Conservation (phyloP, 2,113 vertebrate genomes). For the Leucoraja erinaceus region DNA sequence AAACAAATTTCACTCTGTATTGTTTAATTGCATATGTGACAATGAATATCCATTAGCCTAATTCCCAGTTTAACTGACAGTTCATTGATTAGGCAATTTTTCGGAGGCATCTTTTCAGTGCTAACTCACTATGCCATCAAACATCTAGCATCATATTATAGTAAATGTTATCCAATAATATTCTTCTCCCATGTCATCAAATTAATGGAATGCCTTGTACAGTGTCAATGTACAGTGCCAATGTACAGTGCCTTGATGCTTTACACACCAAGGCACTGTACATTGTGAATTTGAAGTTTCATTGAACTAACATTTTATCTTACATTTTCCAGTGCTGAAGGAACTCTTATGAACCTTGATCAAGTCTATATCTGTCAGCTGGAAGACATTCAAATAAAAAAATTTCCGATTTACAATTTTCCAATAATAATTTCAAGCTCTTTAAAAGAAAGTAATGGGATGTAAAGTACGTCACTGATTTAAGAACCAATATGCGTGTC, state of each 20-base stretch:
- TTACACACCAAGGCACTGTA: neutral
- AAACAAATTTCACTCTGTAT: too few species aligned
- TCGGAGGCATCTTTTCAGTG: neutral
- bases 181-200: neutral
- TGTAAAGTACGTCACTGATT: neutral
- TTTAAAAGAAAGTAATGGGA: neutral
- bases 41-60: too few species aligned
- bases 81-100: neutral
- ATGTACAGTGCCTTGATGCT: too few species aligned
- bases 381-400: conserved; percentile 17
- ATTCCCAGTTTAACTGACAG: neutral
- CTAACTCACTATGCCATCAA: conserved; percentile 2
- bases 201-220: conserved; percentile 7
- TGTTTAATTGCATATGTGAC: too few species aligned
- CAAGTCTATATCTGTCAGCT: neutral
- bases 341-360: neutral
- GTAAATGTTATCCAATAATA: conserved; percentile 20
- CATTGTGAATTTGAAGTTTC: too few species aligned
- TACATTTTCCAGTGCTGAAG: neutral
- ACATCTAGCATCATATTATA: neutral
- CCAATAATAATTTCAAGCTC: neutral
- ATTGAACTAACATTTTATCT: neutral
- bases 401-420: neutral
- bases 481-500: neutral
- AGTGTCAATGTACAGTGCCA: too few species aligned